phyloP scores from a whole-genome alignment of 2,113 vertebrate genomes.

The Tenebrosternarchus preto region DNA sequence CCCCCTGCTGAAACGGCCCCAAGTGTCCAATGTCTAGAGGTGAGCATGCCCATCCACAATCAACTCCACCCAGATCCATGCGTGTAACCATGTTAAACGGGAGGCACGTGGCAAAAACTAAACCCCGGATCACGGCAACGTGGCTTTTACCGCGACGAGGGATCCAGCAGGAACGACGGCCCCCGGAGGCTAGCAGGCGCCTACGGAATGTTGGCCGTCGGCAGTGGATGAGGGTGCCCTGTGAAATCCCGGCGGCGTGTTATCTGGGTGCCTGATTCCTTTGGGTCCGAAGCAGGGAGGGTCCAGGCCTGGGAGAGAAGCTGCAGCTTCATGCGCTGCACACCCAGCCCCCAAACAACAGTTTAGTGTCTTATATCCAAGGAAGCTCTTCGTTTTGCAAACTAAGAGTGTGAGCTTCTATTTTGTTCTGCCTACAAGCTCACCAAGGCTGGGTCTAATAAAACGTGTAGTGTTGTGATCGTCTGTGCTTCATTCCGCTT shows the following conservation, averaged over 20 bases:
- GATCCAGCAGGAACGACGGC: neutral
- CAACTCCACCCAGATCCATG: neutral
- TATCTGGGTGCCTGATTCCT: too few species aligned
- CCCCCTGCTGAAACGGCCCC: neutral
- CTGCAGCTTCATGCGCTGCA: too few species aligned
- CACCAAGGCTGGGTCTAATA: slow-evolving; percentile 3
- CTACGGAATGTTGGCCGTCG: neutral
- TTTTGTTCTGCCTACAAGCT: neutral
- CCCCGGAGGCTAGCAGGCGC: neutral
- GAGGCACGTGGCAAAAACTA: neutral
- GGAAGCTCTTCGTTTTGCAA: slow-evolving; percentile 27
- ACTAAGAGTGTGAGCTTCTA: neutral
- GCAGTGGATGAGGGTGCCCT: too few species aligned
- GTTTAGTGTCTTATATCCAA: slow-evolving; percentile 54
- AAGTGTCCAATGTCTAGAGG: neutral
- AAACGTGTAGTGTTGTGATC: slow-evolving; percentile 4
- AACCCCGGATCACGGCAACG: neutral
- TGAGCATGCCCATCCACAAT: neutral
- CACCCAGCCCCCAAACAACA: too few species aligned
- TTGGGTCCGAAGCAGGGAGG: too few species aligned
- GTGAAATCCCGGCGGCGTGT: too few species aligned
- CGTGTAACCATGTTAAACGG: neutral
- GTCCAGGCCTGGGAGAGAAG: too few species aligned
- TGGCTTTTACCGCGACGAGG: too few species aligned
- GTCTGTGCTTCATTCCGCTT: slow-evolving; percentile 26